Conservation (phyloP, 1,140 invertebrate genomes). For the Popillia japonica region DNA sequence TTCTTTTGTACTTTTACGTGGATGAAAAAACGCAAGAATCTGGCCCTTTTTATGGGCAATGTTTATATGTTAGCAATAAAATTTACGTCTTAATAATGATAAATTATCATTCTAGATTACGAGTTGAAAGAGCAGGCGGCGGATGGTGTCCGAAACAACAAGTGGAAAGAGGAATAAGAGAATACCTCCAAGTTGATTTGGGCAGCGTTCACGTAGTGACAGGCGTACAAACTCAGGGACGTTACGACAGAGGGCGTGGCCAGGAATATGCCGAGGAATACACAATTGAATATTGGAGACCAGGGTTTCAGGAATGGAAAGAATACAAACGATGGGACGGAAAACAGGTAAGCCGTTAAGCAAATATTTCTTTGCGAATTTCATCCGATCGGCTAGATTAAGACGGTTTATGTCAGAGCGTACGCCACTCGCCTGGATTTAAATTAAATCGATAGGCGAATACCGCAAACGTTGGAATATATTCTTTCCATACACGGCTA, state of each 20-base stretch:
- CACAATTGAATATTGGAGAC: constrained; percentile 77
- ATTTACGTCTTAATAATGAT: constrained; percentile 31
- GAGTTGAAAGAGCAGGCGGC: constrained; percentile 77
- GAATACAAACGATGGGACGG: constrained; percentile 71
- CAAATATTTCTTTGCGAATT: constrained; percentile 24
- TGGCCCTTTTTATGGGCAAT: constrained; percentile 12
- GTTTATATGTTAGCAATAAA: constrained; percentile 34
- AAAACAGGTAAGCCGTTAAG: constrained; percentile 64
- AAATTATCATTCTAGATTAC: constrained; percentile 67
- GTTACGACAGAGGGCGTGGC: constrained; percentile 80
- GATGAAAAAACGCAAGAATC: constrained; percentile 24
- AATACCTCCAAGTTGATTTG: constrained; percentile 84
- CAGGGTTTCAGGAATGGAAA: constrained; percentile 69
- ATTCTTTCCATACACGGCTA: constrained; percentile 11
- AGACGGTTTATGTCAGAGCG: neutral
- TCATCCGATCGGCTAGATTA: neutral
- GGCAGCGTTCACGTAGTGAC: constrained; percentile 71
- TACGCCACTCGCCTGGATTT: neutral
- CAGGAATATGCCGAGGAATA: constrained; percentile 80
- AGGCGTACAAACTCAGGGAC: constrained; percentile 79
- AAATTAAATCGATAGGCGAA: constrained; percentile 25
- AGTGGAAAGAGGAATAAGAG: constrained; percentile 72
- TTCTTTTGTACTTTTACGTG: constrained; percentile 9
- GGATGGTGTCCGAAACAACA: constrained; percentile 83
- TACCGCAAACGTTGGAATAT: constrained; percentile 22